Evolutionary conservation across 2,797 vertebrate genomes (phyloP).

Genomic region (Kryptolebias ocellatus): DNA sequence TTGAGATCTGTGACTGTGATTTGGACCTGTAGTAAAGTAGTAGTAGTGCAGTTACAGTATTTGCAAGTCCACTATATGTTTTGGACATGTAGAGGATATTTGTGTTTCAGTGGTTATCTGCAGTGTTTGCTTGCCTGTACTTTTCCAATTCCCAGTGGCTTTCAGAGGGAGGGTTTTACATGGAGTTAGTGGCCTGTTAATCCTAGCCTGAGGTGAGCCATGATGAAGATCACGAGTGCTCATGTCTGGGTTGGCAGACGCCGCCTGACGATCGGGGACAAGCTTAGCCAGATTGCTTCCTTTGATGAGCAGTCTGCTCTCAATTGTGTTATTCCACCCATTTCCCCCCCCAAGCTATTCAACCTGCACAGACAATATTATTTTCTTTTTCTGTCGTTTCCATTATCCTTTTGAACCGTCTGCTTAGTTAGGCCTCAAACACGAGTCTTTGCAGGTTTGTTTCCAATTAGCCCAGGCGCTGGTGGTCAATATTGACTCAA

Average conservation of each 20-base stretch:
- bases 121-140: conserved; percentile 20
- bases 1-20: conserved; percentile 10
- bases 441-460: conserved; percentile 71
- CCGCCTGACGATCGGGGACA: conserved; percentile 58
- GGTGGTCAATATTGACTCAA: conserved; percentile 80
- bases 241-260: conserved; percentile 69
- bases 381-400: conserved; percentile 60
- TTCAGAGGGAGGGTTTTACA: conserved; percentile 56
- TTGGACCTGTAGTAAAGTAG: not conserved
- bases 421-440: conserved; percentile 58
- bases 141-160: conserved; percentile 45
- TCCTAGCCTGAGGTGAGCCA: conserved; percentile 72
- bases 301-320: conserved; percentile 77
- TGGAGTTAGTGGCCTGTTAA: conserved; percentile 73
- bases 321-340: conserved; percentile 70
- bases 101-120: conserved; percentile 22
- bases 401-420: conserved; percentile 72
- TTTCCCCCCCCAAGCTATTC: conserved; percentile 69
- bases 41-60: conserved; percentile 6
- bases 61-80: conserved; percentile 20
- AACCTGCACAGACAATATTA: conserved; percentile 67
- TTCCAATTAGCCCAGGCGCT: conserved; percentile 77
- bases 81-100: conserved; percentile 4
- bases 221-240: conserved; percentile 76
- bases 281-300: conserved; percentile 73